These are phyloP conservation scores for Drosophila lutescens DNA, from an alignment of 2,888 invertebrate species.

Conservation along the genomic window DNA sequence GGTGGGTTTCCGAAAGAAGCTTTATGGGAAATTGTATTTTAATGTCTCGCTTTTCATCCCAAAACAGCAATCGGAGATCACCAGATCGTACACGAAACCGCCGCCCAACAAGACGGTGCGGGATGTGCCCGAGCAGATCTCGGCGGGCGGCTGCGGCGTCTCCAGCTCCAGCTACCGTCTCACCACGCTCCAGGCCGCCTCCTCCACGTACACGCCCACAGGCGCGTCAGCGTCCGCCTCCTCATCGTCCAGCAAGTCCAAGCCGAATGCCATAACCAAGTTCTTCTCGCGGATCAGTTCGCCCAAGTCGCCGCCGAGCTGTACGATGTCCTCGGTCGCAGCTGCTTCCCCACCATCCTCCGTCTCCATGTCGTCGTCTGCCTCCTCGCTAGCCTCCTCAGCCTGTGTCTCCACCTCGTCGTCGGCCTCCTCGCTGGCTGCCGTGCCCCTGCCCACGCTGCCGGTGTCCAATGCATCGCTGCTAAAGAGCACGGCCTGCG, in stretches of 20 bases:
- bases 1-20: conserved; percentile 79
- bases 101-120: conserved; percentile 89
- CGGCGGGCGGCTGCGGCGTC: conserved; percentile 55
- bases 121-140: conserved; percentile 87
- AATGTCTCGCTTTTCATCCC: neutral
- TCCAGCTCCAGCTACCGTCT: conserved; percentile 49
- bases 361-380: conserved; percentile 76
- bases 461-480: conserved; percentile 82
- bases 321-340: conserved; percentile 66
- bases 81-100: conserved; percentile 88
- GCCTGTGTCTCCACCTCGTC: conserved; percentile 70
- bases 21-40: accelerated
- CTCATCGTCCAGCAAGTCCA: conserved; percentile 78
- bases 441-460: conserved; percentile 72
- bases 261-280: conserved; percentile 84
- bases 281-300: conserved; percentile 84
- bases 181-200: conserved; percentile 53
- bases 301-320: conserved; percentile 82
- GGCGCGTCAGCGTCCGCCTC: conserved; percentile 39
- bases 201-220: conserved; percentile 51
- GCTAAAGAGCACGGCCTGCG: conserved; percentile 83
- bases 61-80: conserved; percentile 88
- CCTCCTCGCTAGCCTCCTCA: conserved; percentile 75
- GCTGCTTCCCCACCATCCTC: conserved; percentile 65
- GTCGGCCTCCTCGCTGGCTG: conserved; percentile 76